Base-by-base conservation (phyloP, 2,888 invertebrate species). In the Argyra leucocephala region DNA sequence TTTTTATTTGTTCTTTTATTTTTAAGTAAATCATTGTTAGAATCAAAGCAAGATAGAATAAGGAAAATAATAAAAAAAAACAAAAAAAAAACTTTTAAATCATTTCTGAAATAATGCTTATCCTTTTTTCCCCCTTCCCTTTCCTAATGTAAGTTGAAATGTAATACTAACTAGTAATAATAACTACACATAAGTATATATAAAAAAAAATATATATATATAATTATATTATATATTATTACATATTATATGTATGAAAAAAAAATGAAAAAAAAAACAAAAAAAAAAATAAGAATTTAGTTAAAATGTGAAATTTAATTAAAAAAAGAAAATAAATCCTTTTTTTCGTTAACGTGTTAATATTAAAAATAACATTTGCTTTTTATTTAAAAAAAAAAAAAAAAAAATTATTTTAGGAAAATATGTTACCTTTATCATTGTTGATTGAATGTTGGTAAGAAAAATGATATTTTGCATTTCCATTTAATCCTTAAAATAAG, bases 301-400 rank as follows among this genome's bases (percentile, higher is more conserved):
- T 67, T 66, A 67, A 67, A 23, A 59, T 59, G 66, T 67, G 66
- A 66, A 66, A 61, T 65, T 66, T 66, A 59, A 66, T 66, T 65
- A 57, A 63, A 63, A 48, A 63, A 67, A 65, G 61, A 67, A 65
- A 66, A 67, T 37, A 21, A 62, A 59, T 10, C 18, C 23, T 23
- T 57, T 59, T 66, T 67, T 67, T 67, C 67, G 67, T 67, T 67
- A 67, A 66, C 66, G 66, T 66, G 67, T 67, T 67, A 67, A 65
- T 48, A 48, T 18, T 48, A 63, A 59, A 58, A 59, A 15, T 22
- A n/a, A n/a, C n/a, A n/a, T n/a, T n/a, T n/a, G n/a, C n/a, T n/a
- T n/a, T n/a, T n/a, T n/a, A n/a, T n/a, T n/a, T n/a, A 57, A 62
- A 21, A 57, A 22, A 22, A 57, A 57, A 22, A 57, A 26, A 26